These are phyloP conservation scores for Pseudobourletiella spinata DNA, from an alignment of 1,140 invertebrate species.

Conservation along the genomic window DNA sequence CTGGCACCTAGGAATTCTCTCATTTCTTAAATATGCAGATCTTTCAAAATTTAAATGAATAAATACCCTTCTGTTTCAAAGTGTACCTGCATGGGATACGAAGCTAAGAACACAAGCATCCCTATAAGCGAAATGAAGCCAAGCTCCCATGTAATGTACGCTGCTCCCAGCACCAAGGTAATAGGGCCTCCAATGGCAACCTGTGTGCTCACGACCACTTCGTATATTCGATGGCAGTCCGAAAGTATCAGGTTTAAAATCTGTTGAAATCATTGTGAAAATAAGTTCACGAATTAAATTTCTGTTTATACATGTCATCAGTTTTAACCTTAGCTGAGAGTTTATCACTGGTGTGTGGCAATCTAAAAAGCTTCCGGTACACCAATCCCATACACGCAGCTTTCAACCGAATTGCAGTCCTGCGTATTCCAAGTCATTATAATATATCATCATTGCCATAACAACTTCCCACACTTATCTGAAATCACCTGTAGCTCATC, in stretches of 20 bases:
- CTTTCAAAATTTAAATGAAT: not conserved
- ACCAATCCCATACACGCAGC: constrained; percentile 52
- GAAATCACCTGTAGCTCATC: constrained; percentile 47
- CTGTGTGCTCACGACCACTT: constrained; percentile 52
- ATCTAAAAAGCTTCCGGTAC: constrained; percentile 54
- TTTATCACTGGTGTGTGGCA: constrained; percentile 49
- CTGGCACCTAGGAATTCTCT: too few relatives aligned
- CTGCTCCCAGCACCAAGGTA: constrained; percentile 48
- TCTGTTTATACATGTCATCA: too few relatives aligned
- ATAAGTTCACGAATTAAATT: not conserved
- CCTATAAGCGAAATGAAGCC: constrained; percentile 53
- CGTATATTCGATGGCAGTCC: constrained; percentile 57
- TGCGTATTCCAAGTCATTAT: too few relatives aligned
- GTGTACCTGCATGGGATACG: constrained; percentile 58
- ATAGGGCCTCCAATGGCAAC: constrained; percentile 56
- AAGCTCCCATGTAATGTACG: constrained; percentile 54
- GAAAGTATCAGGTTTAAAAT: constrained; percentile 59
- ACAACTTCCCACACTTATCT: too few relatives aligned
- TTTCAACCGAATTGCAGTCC: constrained; percentile 53
- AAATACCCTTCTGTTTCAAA: not conserved
- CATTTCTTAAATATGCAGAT: too few relatives aligned
- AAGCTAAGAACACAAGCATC: constrained; percentile 52
- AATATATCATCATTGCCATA: too few relatives aligned
- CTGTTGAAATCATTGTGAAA: constrained; percentile 39
- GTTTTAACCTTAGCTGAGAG: constrained; percentile 49